Conservation (phyloP, 1,140 invertebrate genomes). For the Berghia stephanieae region DNA sequence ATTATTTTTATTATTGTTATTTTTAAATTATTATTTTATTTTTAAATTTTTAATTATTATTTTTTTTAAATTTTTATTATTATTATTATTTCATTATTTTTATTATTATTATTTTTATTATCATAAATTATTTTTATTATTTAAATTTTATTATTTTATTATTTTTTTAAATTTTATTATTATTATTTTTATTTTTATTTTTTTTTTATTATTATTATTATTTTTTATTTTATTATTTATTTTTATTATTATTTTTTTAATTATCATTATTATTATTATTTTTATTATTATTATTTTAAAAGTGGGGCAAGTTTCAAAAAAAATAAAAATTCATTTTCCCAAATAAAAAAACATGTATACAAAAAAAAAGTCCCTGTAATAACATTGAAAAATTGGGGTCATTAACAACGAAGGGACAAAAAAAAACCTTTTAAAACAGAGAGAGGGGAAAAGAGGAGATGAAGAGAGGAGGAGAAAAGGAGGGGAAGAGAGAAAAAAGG, state of each 20-base stretch:
- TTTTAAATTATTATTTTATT: too few species aligned
- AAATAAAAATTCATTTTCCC: neutral
- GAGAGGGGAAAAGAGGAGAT: too few species aligned
- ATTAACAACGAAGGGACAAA: neutral
- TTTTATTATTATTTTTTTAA: slow-evolving; percentile 28
- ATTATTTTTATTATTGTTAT: neutral
- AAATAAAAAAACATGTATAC: neutral
- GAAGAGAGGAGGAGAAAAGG: too few species aligned
- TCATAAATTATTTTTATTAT: neutral
- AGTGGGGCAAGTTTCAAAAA: neutral
- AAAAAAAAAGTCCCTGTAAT: neutral
- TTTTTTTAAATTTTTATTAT: too few species aligned
- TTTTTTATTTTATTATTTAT: slow-evolving; percentile 18
- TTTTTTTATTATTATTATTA: neutral
- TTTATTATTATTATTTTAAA: slow-evolving; percentile 20
- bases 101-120: neutral
- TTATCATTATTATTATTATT: slow-evolving; percentile 29
- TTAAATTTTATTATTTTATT: neutral
- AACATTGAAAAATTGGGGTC: neutral
- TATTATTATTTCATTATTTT: too few species aligned
- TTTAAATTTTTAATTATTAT: too few species aligned
- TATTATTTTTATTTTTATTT: neutral
- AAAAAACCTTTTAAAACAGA: slow-evolving; percentile 39
- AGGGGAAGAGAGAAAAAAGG: too few species aligned
- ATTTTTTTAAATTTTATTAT: neutral